These are phyloP conservation scores for Aphelinus certus DNA, from an alignment of 1,140 invertebrate species.

Conservation along the genomic window DNA sequence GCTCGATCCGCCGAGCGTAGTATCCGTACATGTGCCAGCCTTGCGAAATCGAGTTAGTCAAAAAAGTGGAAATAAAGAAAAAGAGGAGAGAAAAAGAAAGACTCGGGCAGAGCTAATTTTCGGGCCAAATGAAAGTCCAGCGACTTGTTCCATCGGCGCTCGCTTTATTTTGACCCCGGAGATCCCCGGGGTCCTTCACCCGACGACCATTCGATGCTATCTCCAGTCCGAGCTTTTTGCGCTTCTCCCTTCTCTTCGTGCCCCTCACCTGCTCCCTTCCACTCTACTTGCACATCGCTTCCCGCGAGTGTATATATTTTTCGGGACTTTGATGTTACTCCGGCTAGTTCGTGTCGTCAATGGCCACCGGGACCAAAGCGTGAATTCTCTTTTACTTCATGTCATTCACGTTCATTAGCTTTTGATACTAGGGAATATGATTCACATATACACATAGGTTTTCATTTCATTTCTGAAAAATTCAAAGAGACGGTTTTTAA, in stretches of 20 bases:
- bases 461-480: too few relatives aligned
- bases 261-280: neutral
- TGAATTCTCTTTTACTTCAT: neutral
- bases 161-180: slow-evolving; percentile 17
- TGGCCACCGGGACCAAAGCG: too few relatives aligned
- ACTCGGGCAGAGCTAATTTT: slow-evolving; percentile 28
- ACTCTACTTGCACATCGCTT: neutral
- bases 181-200: slow-evolving; percentile 10
- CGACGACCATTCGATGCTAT: slow-evolving; percentile 1
- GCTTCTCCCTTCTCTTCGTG: neutral
- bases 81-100: neutral
- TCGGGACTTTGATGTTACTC: neutral
- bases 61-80: neutral
- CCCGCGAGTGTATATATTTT: neutral
- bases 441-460: too few relatives aligned
- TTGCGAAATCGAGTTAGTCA: neutral
- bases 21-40: too few relatives aligned
- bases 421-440: too few relatives aligned
- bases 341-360: neutral
- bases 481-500: too few relatives aligned
- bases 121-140: slow-evolving; percentile 30
- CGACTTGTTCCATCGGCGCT: slow-evolving; percentile 2
- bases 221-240: neutral
- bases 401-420: too few relatives aligned
- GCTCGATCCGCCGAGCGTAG: too few relatives aligned